Conservation (phyloP, 2,797 vertebrate genomes). For the Muscicapa comitata region DNA sequence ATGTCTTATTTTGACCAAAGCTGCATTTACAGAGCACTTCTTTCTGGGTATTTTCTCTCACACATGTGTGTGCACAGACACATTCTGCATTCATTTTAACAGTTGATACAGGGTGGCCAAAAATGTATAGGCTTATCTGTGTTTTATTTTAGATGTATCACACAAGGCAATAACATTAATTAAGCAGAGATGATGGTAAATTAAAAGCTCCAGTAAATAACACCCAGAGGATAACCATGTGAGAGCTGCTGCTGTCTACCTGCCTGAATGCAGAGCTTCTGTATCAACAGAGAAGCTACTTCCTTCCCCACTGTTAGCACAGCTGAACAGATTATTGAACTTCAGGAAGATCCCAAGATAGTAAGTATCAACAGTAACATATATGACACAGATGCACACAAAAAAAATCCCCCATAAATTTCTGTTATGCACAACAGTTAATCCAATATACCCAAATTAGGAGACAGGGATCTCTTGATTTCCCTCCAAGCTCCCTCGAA, state of each 20-base stretch:
- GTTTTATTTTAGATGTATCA: background rate
- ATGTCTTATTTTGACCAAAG: background rate
- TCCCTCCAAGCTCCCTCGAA: background rate
- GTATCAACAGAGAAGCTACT: background rate
- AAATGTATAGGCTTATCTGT: rapidly evolving
- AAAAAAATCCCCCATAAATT: background rate
- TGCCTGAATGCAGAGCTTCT: background rate
- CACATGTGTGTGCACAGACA: rapidly evolving
- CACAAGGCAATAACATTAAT: background rate
- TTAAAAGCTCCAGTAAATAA: background rate
- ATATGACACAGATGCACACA: background rate
- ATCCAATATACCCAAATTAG: background rate
- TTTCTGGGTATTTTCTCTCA: background rate
- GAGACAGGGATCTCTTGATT: background rate
- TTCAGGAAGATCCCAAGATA: background rate
- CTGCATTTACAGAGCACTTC: background rate
- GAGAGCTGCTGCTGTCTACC: background rate
- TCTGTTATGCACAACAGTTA: background rate
- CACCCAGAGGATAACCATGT: background rate
- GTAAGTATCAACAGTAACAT: background rate
- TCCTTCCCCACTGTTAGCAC: background rate
- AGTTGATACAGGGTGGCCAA: background rate
- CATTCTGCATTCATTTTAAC: background rate
- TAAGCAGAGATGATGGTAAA: background rate
- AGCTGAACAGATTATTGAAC: background rate